Base-by-base conservation (phyloP, 2,888 invertebrate genomes). In the Nephrotoma flavescens region DNA sequence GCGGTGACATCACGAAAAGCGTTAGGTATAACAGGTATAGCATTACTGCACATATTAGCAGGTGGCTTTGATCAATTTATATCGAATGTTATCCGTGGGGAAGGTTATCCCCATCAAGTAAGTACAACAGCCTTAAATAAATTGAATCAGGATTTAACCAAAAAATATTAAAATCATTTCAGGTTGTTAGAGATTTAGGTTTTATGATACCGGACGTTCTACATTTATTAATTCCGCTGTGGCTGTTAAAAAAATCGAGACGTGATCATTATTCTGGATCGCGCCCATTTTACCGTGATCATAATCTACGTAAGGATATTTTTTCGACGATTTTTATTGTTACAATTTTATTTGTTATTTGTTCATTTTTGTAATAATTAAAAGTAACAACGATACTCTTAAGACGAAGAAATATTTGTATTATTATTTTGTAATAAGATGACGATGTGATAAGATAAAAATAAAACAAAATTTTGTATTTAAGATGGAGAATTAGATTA, bases 121-220 rank as follows among this genome's bases (percentile, higher is more conserved):
- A 31, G 85, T 44, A 85, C 11, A 85, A 89, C 88, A 87, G 41
- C 57, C 31, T 0, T 2, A 31, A 31, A 2, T 31, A 31, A 47
- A 47, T 47, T 11, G 1, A 47, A 47, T 12, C n/a, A n/a, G n/a
- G n/a, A 47, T 47, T 47, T 47, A 47, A 47, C 47, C 47, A 11
- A 47, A 47, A 86, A n/a, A 0, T 85, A 85, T 85, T 45, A 42
- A 31, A 31, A 31, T 3, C 19, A 0, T 44, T 44, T 42, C 89
- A 93, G 93, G 92, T 93, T 86, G 92, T 95, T 86, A 92, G 95
- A 11, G 95, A 95, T 90, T 90, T 95, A 88, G 93, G 94, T 45
- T 94, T 95, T 88, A 95, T 95, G 95, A 92, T 94, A 87, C 94
- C 95, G 42, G 95, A 95, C 89, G 90, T 94, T 85, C 90, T 95